These are phyloP conservation scores for Athene noctua DNA, from an alignment of 2,113 vertebrate genomes.

Conservation along the genomic window DNA sequence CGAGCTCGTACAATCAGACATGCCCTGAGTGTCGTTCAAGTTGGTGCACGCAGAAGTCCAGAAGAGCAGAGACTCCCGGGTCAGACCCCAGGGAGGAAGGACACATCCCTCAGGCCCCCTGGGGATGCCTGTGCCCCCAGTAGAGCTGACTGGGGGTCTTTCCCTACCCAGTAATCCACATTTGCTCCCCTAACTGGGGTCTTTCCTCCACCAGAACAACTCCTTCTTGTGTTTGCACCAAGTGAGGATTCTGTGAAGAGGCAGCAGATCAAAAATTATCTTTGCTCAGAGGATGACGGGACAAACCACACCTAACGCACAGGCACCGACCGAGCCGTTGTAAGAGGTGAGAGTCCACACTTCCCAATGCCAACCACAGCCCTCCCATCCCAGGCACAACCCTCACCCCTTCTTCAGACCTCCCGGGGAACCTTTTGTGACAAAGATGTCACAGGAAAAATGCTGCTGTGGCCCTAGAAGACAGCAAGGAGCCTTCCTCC, in stretches of 20 bases:
- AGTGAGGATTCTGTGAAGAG: not conserved
- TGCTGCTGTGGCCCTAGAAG: not conserved
- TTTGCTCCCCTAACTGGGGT: not conserved
- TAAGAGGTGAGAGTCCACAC: rapidly evolving
- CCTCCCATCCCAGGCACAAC: not conserved
- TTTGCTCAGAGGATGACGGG: not conserved
- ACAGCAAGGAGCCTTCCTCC: not conserved
- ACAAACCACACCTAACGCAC: rapidly evolving
- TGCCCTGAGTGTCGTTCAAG: rapidly evolving
- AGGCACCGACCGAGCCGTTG: rapidly evolving
- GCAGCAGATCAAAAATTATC: rapidly evolving
- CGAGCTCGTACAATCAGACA: rapidly evolving
- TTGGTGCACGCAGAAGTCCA: not conserved
- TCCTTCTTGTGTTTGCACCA: rapidly evolving
- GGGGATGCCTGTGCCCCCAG: rapidly evolving
- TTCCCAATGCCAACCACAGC: not conserved
- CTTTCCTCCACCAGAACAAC: not conserved
- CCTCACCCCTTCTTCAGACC: not conserved
- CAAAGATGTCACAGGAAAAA: rapidly evolving
- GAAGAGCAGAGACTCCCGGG: not conserved
- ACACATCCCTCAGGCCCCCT: rapidly evolving
- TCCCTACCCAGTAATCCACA: not conserved
- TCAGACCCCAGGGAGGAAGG: not conserved
- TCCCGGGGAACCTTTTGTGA: rapidly evolving
- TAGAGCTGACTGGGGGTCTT: not conserved